Evolutionary conservation across 2,888 invertebrate genomes (phyloP).

Genomic region (Rhabditoides inermis): DNA sequence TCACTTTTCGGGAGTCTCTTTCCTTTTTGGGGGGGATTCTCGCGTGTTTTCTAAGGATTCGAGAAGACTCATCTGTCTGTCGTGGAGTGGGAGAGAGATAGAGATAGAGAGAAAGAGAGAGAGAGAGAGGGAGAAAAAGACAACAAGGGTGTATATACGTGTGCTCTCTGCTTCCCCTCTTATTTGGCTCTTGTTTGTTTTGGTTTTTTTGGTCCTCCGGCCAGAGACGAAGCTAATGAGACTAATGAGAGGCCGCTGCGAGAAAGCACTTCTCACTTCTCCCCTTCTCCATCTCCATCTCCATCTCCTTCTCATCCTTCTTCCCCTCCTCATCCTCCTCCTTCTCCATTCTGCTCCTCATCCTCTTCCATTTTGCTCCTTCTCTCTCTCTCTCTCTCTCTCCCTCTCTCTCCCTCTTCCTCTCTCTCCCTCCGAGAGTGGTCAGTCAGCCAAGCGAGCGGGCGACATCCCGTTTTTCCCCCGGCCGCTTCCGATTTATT

Average conservation of each 20-base stretch:
- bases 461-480: no score
- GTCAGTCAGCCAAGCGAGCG: no score
- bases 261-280: conserved; percentile 13
- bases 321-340: conserved; percentile 7
- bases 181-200: no score
- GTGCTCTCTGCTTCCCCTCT: conserved; percentile 7
- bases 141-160: background rate
- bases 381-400: conserved; percentile 8
- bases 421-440: conserved; percentile 4
- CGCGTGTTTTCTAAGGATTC: background rate
- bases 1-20: no score
- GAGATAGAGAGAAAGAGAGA: background rate
- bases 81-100: background rate
- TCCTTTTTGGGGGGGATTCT: conserved; percentile 5
- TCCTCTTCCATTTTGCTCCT: conserved; percentile 11
- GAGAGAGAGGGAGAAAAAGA: background rate
- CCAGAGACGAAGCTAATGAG: no score
- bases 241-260: conserved; percentile 13
- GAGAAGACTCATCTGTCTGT: background rate
- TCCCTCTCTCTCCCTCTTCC: conserved; percentile 15
- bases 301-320: conserved; percentile 6
- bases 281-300: background rate
- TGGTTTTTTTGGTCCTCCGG: no score
- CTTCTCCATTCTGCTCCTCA: conserved; percentile 10
- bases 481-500: no score